Evolutionary conservation across 2,797 vertebrate genomes (phyloP).

Genomic region (Sardinella longiceps): DNA sequence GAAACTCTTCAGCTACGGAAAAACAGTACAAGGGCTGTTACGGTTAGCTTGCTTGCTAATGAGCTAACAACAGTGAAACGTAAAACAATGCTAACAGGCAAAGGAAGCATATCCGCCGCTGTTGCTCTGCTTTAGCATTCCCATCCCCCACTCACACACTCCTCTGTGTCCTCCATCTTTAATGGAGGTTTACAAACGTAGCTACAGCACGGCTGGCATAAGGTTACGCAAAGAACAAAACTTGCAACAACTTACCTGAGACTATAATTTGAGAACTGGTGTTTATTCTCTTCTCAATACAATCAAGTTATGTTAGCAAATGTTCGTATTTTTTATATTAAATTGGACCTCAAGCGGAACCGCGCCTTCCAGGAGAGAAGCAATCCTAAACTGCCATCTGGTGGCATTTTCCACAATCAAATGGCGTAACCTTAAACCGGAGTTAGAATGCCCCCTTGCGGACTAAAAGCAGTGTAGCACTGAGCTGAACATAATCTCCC

Average conservation of each 20-base stretch:
- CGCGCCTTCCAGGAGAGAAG: conserved; percentile 95
- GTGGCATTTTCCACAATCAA: conserved; percentile 96
- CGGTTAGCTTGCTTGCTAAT: conserved; percentile 17
- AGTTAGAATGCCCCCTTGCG: conserved; percentile 92
- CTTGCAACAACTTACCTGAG: conserved; percentile 54
- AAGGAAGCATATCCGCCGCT: conserved; percentile 19
- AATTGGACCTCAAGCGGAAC: conserved; percentile 87
- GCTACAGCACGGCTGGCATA: conserved; percentile 48
- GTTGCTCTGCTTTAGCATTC: conserved; percentile 72
- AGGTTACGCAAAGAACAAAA: conserved; percentile 47
- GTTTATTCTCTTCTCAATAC: background rate
- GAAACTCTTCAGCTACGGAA: conserved; percentile 16
- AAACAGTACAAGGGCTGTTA: background rate
- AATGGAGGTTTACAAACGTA: conserved; percentile 75
- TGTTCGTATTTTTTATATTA: conserved; percentile 66
- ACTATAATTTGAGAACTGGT: background rate
- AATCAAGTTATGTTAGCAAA: background rate
- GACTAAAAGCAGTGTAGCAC: conserved; percentile 62
- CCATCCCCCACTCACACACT: conserved; percentile 71
- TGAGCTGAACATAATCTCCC: background rate
- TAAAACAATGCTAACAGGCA: conserved; percentile 28
- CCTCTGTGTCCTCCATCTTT: conserved; percentile 86
- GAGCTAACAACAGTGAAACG: conserved; percentile 23
- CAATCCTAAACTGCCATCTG: conserved; percentile 99
- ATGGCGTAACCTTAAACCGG: conserved; percentile 92